These are phyloP conservation scores for Cinclus mexicanus DNA, from an alignment of 2,113 vertebrate genomes.

Conservation along the genomic window DNA sequence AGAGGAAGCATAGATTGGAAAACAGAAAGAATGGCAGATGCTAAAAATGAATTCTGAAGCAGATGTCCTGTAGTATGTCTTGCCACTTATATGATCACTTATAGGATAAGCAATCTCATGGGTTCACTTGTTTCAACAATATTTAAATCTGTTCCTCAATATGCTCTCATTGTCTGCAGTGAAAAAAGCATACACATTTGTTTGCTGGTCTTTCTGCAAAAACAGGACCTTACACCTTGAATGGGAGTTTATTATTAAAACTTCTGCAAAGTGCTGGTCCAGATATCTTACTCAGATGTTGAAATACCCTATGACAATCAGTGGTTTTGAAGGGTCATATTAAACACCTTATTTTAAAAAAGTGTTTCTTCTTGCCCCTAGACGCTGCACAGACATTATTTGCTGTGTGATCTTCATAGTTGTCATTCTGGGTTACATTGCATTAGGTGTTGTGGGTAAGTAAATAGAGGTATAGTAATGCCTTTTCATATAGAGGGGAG, in stretches of 20 bases:
- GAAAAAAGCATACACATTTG: not conserved
- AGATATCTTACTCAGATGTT: not conserved
- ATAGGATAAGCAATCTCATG: not conserved
- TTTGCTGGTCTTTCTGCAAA: not conserved
- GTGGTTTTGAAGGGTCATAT: not conserved
- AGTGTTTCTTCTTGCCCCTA: constrained; percentile 66
- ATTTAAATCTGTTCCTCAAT: not conserved
- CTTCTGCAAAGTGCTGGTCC: not conserved
- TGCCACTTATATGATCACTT: not conserved
- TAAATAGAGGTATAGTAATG: constrained; percentile 30
- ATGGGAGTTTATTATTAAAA: not conserved
- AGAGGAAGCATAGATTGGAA: not conserved
- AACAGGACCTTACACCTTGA: not conserved
- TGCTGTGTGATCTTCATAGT: constrained; percentile 91
- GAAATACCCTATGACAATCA: not conserved
- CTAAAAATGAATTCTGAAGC: not conserved
- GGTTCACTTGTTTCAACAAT: not conserved
- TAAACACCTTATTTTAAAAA: not conserved
- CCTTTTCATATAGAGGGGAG: not conserved
- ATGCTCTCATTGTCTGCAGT: not conserved
- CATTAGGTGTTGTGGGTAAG: constrained; percentile 93
- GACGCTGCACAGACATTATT: constrained; percentile 88
- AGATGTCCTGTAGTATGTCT: not conserved
- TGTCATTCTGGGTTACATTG: constrained; percentile 90
- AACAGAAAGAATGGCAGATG: not conserved